These are phyloP conservation scores for Andrena camellia DNA, from an alignment of 2,888 invertebrate genomes.

Conservation along the genomic window DNA sequence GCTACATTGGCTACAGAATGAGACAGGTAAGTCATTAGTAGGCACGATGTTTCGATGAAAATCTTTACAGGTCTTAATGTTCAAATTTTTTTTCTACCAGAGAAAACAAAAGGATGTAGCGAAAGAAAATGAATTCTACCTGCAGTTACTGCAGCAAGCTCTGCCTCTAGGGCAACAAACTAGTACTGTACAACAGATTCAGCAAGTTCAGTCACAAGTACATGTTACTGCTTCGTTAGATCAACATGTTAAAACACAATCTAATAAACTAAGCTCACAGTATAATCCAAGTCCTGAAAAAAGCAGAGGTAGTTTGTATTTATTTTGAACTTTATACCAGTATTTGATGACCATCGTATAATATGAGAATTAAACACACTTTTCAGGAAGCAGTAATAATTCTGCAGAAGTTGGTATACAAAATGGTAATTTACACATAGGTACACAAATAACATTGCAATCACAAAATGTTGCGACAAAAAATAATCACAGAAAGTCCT, in stretches of 20 bases:
- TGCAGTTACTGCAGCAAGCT: constrained; percentile 96
- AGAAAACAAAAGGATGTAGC: constrained; percentile 97
- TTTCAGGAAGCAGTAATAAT: constrained; percentile 75
- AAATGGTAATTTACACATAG: constrained; percentile 82
- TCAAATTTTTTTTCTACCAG: constrained; percentile 85
- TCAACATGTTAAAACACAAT: constrained; percentile 82
- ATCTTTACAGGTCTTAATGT: background rate
- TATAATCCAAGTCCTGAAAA: constrained; percentile 85
- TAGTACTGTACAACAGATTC: constrained; percentile 79
- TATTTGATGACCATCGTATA: background rate
- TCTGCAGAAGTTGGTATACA: constrained; percentile 80
- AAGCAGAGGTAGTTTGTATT: constrained; percentile 85
- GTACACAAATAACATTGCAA: constrained; percentile 78
- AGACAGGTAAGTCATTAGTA: constrained; percentile 87
- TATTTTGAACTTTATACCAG: constrained; percentile 69
- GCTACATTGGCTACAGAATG: constrained; percentile 95
- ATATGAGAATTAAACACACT: constrained; percentile 27
- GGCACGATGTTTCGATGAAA: background rate
- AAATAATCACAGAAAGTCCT: constrained; percentile 87
- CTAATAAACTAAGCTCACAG: constrained; percentile 81
- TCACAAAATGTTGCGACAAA: constrained; percentile 82
- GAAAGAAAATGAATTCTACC: constrained; percentile 97
- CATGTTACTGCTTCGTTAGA: constrained; percentile 77
- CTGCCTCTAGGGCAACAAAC: constrained; percentile 90
- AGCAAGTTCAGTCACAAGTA: constrained; percentile 79